Conservation (phyloP, 2,113 vertebrate genomes). For the Neomonachus schauinslandi region DNA sequence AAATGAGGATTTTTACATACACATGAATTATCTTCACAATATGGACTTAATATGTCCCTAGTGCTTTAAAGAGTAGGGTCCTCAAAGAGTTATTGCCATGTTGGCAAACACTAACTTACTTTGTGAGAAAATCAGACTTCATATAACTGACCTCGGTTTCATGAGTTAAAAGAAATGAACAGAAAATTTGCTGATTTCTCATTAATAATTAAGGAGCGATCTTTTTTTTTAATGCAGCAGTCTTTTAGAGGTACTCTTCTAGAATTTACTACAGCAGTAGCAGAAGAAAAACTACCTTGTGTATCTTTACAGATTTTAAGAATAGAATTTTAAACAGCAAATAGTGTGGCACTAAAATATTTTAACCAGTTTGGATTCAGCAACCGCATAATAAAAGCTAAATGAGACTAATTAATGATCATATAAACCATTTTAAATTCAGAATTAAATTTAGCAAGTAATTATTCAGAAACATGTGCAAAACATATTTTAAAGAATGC, state of each 20-base stretch:
- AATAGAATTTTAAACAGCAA: conserved; percentile 51
- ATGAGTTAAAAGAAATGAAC: conserved; percentile 38
- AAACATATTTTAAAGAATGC: conserved; percentile 59
- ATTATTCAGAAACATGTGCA: conserved; percentile 57
- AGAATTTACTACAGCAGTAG: conserved; percentile 41
- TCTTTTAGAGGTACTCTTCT: conserved; percentile 46
- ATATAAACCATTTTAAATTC: conserved; percentile 30
- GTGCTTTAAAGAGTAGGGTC: neutral
- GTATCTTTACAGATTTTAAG: conserved; percentile 43
- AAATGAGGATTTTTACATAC: conserved; percentile 41
- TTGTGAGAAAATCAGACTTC: conserved; percentile 36
- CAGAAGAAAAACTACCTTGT: conserved; percentile 3
- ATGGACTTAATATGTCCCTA: neutral
- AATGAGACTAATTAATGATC: conserved; percentile 56
- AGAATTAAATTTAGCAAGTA: conserved; percentile 54
- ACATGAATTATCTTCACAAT: conserved; percentile 46
- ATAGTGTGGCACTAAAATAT: conserved; percentile 1
- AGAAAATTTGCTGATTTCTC: neutral
- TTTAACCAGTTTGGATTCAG: conserved; percentile 43
- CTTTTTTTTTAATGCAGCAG: neutral
- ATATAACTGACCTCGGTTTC: neutral
- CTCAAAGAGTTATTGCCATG: conserved; percentile 35
- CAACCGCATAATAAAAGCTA: conserved; percentile 9
- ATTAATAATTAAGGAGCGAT: conserved; percentile 43
- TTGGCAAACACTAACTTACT: conserved; percentile 9